Conservation (phyloP, 1,140 invertebrate species). For the Eriosoma lanigerum region DNA sequence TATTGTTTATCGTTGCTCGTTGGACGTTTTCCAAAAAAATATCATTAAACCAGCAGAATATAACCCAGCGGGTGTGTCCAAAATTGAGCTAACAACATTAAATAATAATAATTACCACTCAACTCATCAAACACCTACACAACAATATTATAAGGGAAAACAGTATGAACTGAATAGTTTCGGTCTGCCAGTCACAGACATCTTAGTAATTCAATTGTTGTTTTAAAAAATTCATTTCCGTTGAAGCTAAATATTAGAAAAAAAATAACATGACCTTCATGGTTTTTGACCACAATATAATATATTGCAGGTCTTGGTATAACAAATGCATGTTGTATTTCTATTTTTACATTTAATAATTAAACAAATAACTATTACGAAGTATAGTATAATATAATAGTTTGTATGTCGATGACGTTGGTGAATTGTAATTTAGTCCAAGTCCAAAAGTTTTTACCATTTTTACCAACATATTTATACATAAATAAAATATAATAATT, state of each 20-base stretch:
- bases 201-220: conserved; percentile 42
- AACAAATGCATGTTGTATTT: background rate
- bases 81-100: conserved; percentile 1
- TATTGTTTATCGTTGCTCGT: conserved; percentile 22
- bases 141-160: conserved; percentile 23
- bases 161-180: conserved; percentile 7
- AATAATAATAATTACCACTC: conserved; percentile 28
- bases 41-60: conserved; percentile 23
- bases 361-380: background rate
- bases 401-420: too few species aligned
- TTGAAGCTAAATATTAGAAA: conserved; percentile 18
- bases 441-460: too few species aligned
- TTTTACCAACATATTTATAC: too few species aligned
- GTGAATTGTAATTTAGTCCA: too few species aligned
- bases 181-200: conserved; percentile 41
- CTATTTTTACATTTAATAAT: conserved; percentile 10
- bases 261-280: conserved; percentile 36
- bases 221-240: conserved; percentile 40
- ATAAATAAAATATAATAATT: too few species aligned
- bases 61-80: background rate
- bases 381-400: too few species aligned
- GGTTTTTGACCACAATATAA: conserved; percentile 25
- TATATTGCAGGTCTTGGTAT: background rate
- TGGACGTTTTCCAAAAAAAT: conserved; percentile 31
- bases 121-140: conserved; percentile 19